phyloP scores from a whole-genome alignment of 2,888 invertebrate species.

The Microctonus aethiopoides region DNA sequence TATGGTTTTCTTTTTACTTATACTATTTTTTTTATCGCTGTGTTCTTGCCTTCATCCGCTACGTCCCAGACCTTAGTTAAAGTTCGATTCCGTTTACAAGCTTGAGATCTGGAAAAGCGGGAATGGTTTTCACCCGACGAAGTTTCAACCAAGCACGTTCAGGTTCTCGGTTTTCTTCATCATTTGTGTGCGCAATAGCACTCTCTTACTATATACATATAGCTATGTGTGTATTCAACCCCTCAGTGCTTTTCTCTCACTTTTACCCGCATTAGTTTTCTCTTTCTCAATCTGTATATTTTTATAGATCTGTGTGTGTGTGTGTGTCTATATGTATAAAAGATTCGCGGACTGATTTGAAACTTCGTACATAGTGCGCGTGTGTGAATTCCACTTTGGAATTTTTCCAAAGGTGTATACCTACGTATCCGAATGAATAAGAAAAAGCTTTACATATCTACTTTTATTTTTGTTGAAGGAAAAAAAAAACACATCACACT shows the following conservation, averaged over 20 bases:
- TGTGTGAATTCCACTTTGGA: constrained; percentile 33
- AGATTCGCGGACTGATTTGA: constrained; percentile 30
- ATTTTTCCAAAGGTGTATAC: background rate
- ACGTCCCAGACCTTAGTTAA: constrained; percentile 31
- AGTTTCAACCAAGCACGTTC: constrained; percentile 35
- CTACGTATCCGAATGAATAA: background rate
- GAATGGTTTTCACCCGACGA: constrained; percentile 36
- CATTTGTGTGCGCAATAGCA: constrained; percentile 29
- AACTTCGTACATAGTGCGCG: constrained; percentile 32
- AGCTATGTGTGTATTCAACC: background rate
- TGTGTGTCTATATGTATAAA: background rate
- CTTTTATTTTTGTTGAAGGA: background rate
- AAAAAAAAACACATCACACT: background rate
- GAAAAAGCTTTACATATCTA: background rate
- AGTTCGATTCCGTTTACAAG: constrained; percentile 38
- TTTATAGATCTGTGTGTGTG: background rate
- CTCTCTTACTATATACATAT: constrained; percentile 3
- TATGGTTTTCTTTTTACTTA: background rate
- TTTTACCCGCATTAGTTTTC: background rate
- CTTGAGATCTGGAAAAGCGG: constrained; percentile 35
- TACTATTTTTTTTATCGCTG: background rate
- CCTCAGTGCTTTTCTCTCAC: background rate
- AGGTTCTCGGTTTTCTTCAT: constrained; percentile 16
- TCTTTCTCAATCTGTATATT: background rate
- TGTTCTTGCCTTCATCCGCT: background rate